Percentiles rank a stretch among this genome's conserved stretches.
Conservation (phyloP, 2,888 invertebrate genomes). For the Sinotaia quadrata region DNA sequence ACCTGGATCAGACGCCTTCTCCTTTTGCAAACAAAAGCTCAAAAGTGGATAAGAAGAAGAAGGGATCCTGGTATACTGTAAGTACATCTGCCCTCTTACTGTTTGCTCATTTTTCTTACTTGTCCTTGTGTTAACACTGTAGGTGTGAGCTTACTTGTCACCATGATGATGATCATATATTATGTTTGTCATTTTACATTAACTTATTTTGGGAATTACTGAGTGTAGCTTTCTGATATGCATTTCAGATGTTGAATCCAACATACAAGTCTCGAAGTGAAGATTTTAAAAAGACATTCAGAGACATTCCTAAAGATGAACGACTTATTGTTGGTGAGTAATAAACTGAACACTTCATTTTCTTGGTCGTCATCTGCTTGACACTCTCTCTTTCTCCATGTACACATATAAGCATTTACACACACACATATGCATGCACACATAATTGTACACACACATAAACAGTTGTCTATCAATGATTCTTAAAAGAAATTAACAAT, state of each 20-base stretch:
- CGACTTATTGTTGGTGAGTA: conserved; percentile 90
- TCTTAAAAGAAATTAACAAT: too few species aligned
- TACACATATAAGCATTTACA: not conserved
- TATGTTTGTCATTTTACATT: too few species aligned
- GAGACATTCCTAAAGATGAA: conserved; percentile 91
- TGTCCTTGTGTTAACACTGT: not conserved
- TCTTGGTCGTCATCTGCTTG: too few species aligned
- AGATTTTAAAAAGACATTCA: conserved; percentile 93
- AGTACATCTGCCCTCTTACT: conserved; percentile 34
- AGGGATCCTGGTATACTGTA: conserved; percentile 67
- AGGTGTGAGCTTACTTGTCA: not conserved
- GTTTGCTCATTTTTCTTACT: not conserved
- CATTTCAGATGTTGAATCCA: conserved; percentile 77
- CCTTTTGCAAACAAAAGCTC: conserved; percentile 31
- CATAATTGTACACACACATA: not conserved
- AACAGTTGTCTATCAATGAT: too few species aligned
- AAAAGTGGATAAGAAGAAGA: conserved; percentile 63
- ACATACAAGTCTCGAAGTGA: conserved; percentile 94
- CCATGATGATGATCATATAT: too few species aligned
- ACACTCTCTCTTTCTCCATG: not conserved
- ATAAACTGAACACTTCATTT: too few species aligned
- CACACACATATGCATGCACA: not conserved
- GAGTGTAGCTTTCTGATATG: too few species aligned
- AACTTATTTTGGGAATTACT: too few species aligned
- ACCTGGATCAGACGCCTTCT: conserved; percentile 27